These are phyloP conservation scores for Eurois occulta DNA, from an alignment of 2,888 invertebrate species.

Conservation along the genomic window DNA sequence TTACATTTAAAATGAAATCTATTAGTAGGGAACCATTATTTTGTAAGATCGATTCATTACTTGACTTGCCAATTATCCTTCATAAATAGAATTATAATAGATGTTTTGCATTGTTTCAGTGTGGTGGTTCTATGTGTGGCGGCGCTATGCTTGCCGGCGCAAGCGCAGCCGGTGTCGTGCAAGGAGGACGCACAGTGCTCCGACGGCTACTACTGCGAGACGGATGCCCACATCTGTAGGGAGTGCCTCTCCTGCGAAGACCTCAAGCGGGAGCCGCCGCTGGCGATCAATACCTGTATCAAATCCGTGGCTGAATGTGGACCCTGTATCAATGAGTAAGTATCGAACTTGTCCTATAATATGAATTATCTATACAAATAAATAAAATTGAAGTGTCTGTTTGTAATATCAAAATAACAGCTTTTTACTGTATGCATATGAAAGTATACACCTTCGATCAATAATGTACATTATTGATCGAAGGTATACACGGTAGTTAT, in stretches of 20 bases:
- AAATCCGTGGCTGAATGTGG: conserved; percentile 80
- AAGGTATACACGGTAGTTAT: no score
- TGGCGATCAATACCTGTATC: conserved; percentile 69
- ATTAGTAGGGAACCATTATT: not conserved
- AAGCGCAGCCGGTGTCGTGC: conserved; percentile 70
- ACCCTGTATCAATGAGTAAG: conserved; percentile 76
- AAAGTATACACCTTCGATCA: no score
- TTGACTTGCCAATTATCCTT: not conserved
- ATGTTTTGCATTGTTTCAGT: conserved; percentile 54
- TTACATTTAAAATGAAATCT: not conserved
- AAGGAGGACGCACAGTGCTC: conserved; percentile 72
- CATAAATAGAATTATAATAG: not conserved
- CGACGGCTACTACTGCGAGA: conserved; percentile 75
- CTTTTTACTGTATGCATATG: no score
- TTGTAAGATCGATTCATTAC: not conserved
- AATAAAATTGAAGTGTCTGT: no score
- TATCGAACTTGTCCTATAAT: conserved; percentile 4
- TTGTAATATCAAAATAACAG: no score
- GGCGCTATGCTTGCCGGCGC: conserved; percentile 44
- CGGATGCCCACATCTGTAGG: conserved; percentile 68
- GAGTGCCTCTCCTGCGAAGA: conserved; percentile 78
- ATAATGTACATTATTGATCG: no score
- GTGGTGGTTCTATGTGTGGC: conserved; percentile 40
- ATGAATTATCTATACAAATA: no score
- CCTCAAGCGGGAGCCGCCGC: conserved; percentile 75